phyloP scores from a whole-genome alignment of 2,888 invertebrate genomes.

The Synanthedon tipuliformis region DNA sequence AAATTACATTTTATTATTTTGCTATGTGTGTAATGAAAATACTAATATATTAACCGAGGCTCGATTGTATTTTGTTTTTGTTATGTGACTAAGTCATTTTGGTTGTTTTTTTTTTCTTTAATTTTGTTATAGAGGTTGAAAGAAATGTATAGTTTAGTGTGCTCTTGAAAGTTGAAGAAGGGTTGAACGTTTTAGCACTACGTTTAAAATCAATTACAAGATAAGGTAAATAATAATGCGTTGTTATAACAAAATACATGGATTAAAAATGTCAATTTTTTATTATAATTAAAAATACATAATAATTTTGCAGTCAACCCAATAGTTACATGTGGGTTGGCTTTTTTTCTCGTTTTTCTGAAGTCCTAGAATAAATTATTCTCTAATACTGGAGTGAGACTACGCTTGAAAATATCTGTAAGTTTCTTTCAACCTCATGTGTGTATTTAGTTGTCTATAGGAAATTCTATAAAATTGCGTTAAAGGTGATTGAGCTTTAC shows the following conservation, averaged over 20 bases:
- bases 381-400: too few relatives aligned
- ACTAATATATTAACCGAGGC: slow-evolving; percentile 39
- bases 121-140: slow-evolving; percentile 5
- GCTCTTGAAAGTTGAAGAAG: too few relatives aligned
- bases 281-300: too few relatives aligned
- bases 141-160: slow-evolving; percentile 2
- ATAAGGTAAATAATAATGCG: too few relatives aligned
- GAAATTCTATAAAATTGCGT: slow-evolving; percentile 20
- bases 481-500: slow-evolving; percentile 29
- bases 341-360: too few relatives aligned
- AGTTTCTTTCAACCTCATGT: slow-evolving; percentile 6
- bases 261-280: too few relatives aligned
- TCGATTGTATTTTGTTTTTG: slow-evolving; percentile 3
- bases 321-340: too few relatives aligned
- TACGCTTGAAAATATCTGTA: neutral
- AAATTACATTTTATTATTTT: slow-evolving; percentile 1
- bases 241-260: too few relatives aligned
- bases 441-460: slow-evolving; percentile 8
- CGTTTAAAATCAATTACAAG: too few relatives aligned
- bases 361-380: too few relatives aligned
- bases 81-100: neutral
- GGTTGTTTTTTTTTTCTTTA: slow-evolving; percentile 1
- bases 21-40: slow-evolving; percentile 1
- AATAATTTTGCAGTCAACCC: too few relatives aligned
- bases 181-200: too few relatives aligned